phyloP scores from a whole-genome alignment of 2,797 vertebrate species.

The Acestrorhynchus altus region DNA sequence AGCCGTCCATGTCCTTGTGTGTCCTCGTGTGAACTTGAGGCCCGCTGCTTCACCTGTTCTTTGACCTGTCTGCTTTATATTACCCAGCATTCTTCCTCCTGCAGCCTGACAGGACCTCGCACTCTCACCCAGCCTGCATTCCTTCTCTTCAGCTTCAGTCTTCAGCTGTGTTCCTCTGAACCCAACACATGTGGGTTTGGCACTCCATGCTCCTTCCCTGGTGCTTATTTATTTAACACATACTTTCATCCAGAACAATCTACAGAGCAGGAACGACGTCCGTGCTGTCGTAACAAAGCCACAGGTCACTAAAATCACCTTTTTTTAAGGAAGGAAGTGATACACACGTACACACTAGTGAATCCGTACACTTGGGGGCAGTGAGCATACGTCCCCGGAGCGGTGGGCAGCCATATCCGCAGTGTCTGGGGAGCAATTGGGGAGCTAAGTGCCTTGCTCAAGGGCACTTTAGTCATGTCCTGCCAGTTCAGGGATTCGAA shows the following conservation, averaged over 20 bases:
- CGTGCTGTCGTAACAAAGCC: no score
- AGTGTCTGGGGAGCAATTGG: no score
- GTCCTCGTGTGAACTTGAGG: constrained; percentile 40
- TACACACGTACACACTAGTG: no score
- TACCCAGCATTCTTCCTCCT: constrained; percentile 32
- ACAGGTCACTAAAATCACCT: no score
- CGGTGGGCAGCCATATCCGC: no score
- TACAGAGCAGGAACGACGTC: no score
- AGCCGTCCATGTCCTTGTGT: constrained; percentile 10
- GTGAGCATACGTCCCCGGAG: no score
- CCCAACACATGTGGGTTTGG: constrained; percentile 1
- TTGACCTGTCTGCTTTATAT: constrained; percentile 40
- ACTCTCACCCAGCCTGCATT: constrained; percentile 32
- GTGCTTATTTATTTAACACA: neutral
- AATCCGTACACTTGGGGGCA: no score
- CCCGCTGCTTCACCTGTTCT: constrained; percentile 10
- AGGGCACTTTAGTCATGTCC: no score
- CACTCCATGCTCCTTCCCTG: neutral
- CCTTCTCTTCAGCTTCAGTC: constrained; percentile 29
- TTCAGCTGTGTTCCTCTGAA: constrained; percentile 41
- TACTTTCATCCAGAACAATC: neutral
- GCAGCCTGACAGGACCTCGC: constrained; percentile 38
- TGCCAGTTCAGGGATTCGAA: no score
- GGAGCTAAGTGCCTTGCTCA: no score
- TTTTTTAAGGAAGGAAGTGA: no score